A percentile compares a stretch with the other conserved stretches of the same genome.
These are phyloP conservation scores for Sebastes vulpes DNA, from an alignment of 2,797 vertebrate species.

Conservation along the genomic window DNA sequence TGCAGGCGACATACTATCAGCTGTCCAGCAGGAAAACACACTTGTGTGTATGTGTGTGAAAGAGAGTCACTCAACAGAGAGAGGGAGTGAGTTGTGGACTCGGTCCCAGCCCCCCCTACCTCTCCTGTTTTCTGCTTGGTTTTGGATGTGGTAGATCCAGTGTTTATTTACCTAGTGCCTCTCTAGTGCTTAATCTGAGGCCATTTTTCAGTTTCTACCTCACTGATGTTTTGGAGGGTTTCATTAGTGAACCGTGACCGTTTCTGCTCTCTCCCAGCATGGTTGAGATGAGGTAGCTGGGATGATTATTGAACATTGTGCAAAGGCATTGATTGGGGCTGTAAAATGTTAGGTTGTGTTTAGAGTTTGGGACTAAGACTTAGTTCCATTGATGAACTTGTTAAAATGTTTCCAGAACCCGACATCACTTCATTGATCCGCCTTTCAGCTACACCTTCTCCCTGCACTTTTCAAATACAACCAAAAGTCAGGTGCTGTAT, in stretches of 20 bases:
- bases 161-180: conserved; percentile 40
- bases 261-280: not conserved
- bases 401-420: not conserved
- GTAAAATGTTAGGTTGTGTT: not conserved
- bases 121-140: conserved; percentile 29
- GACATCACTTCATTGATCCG: not conserved
- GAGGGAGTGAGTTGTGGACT: conserved; percentile 1
- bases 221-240: not conserved
- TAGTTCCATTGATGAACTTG: not conserved
- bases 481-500: not conserved
- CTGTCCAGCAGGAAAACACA: conserved; percentile 13
- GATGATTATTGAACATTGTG: not conserved
- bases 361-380: not conserved
- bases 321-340: not conserved
- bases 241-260: not conserved
- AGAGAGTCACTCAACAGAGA: not conserved
- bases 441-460: not conserved
- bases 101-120: not conserved
- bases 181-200: conserved; percentile 29
- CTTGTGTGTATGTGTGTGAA: not conserved
- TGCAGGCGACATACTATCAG: conserved; percentile 25
- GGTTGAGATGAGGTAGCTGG: not conserved
- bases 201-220: not conserved
- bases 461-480: not conserved
- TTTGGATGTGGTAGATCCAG: conserved; percentile 20